Evolutionary conservation across 2,113 vertebrate genomes (phyloP).

Genomic region (Mus spicilegus): DNA sequence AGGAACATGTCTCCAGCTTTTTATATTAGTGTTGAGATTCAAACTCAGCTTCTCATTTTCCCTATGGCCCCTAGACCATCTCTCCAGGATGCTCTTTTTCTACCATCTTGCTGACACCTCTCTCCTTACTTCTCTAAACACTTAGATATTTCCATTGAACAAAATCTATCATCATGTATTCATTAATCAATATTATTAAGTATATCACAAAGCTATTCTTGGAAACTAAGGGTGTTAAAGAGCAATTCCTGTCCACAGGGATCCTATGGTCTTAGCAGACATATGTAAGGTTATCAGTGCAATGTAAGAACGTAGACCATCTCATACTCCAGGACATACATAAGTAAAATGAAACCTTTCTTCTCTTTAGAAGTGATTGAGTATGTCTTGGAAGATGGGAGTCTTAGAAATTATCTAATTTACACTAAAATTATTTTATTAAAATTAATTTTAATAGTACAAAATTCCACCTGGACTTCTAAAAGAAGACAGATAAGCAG

Average conservation of each 20-base stretch:
- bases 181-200: not conserved
- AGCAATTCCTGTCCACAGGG: not conserved
- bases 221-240: not conserved
- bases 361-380: not conserved
- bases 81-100: not conserved
- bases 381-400: not conserved
- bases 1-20: not conserved
- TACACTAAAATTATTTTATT: not conserved
- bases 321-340: not conserved
- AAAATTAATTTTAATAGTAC: not conserved
- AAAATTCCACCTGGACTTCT: not conserved
- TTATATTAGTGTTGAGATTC: not conserved
- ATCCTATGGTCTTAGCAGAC: not conserved
- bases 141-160: not conserved
- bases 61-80: not conserved
- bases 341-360: not conserved
- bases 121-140: not conserved
- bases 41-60: not conserved
- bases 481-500: not conserved
- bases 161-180: not conserved
- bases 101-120: not conserved
- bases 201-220: not conserved
- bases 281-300: not conserved
- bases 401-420: constrained; percentile 5
- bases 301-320: not conserved